Evolutionary conservation across 2,888 invertebrate genomes (phyloP), one percentile per base, ranked within the genome.

Genomic region (Onchidella celtica): DNA sequence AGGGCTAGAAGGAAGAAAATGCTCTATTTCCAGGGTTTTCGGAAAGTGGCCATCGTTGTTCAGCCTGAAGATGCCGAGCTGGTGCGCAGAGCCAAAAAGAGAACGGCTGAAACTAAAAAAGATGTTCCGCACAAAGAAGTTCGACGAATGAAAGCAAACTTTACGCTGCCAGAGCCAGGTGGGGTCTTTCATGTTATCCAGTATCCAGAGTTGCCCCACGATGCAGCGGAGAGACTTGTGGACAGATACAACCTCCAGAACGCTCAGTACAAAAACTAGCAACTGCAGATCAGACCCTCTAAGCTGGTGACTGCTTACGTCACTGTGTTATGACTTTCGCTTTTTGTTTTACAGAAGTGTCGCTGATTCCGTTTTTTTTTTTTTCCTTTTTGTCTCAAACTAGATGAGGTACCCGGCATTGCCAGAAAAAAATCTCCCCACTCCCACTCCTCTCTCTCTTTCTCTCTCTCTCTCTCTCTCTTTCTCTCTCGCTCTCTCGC

Each of bases 91-190:
- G 95, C 95, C 92, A 95, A 95, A 91, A 95, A 95, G 93, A 96
- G 97, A 93, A 96, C 97, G 93, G 95, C 96, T 92, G 95, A 96
- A 94, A 27, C 79, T 94, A 96, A 96, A 93, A 97, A 97, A 95
- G 96, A 96, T 93, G 96, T 97, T 94, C 97, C 97, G 91, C 97
- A 97, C 93, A 96, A 96, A 92, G 96, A 97, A 91, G 95, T 98
- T 92, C 95, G 97, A 94, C 98, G 98, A 94, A 97, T 98, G 96
- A 98, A 98, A 97, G 97, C 97, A 21, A 97, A 96, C 94, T 97
- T 97, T 95, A 94, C 94, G 85, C 94, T 96, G 87, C 97, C 97
- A 29, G 95, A 95, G 91, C 95, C 95, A 89, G 95, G 96, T 86
- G 95, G 96, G 11, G 95, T 95, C 94, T 95, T 98, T 87, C 96